These are phyloP conservation scores for Caenorhabditis brenneri DNA, from an alignment of 1,140 invertebrate genomes.

Conservation along the genomic window DNA sequence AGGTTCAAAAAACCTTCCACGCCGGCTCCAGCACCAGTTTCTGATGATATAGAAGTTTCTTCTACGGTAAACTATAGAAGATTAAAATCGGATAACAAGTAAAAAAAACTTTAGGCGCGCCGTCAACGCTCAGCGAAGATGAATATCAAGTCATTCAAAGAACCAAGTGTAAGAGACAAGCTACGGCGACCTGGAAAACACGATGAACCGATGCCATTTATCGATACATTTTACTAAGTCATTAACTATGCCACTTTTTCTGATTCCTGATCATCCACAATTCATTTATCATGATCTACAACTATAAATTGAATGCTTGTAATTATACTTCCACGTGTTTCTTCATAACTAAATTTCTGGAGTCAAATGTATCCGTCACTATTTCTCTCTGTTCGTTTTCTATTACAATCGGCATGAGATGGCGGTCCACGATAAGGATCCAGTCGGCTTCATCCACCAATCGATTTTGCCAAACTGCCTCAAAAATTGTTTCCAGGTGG, in stretches of 20 bases:
- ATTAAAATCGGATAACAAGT: background rate
- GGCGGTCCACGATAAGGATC: background rate
- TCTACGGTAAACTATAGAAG: background rate
- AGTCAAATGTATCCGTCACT: background rate
- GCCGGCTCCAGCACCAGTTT: background rate
- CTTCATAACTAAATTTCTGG: background rate
- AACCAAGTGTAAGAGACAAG: background rate
- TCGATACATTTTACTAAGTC: background rate
- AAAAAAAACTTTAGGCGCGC: background rate
- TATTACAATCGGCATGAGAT: background rate
- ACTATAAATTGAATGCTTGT: background rate
- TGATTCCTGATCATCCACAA: background rate
- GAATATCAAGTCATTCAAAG: slow-evolving; percentile 16
- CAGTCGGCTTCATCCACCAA: background rate
- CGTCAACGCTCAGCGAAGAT: slow-evolving; percentile 19
- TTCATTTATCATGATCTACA: background rate
- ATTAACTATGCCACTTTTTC: background rate
- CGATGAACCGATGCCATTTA: slow-evolving; percentile 14
- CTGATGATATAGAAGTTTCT: background rate
- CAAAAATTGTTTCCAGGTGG: background rate
- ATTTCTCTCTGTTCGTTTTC: background rate
- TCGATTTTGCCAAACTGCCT: background rate
- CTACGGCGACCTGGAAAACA: slow-evolving; percentile 18
- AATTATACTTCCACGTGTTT: background rate
- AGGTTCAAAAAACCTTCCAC: background rate